Evolutionary conservation across 2,888 invertebrate genomes (phyloP), one percentile per base, ranked within the genome.

Genomic region (Eremobia ochroleuca): DNA sequence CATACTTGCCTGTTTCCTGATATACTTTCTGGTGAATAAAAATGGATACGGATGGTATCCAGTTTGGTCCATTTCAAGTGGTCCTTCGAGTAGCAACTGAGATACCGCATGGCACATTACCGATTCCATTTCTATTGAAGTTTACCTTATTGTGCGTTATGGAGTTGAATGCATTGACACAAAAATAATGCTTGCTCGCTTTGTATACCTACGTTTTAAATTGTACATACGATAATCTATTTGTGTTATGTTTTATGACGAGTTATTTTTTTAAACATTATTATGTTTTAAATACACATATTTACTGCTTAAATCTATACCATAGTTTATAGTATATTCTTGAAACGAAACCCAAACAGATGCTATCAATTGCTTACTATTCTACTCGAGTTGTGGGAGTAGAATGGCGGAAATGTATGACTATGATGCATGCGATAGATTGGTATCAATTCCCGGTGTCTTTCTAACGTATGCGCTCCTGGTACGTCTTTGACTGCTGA

Each of bases 91-190:
- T 25, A 28, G 34, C 13, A 52, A 9, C n/a, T 18, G n/a, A 49
- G 11, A 61, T 43, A 34, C 9, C 15, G 4, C n/a, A 25, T 2
- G 25, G 25, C 25, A 55, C 15, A 67, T 73, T 75, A 15, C 28
- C 28, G 4, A 25, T 49, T 76, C 52, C 52, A 72, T 86, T 72
- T 72, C 69, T 72, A 37, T 37, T 69, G 2, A 61, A 52, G 52
- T 75, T 76, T 72, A 74, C 40, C 49, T 71, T 70, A 78, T 73
- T 78, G 71, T 87, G 37, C 31, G 46, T 28, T 43, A 43, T 25
- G 68, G 28, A 74, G 59, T 81, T 81, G 67, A 86, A 84, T 79
- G 64, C 79, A 83, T 81, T 86, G 83, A 77, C 79, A 86, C 75
- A 77, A 85, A 88, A 88, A 78, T 66, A n/a, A 70, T 65, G 49